A percentile compares a stretch with the other conserved stretches of the same genome.
Evolutionary conservation across 2,113 vertebrate genomes (phyloP).

Genomic region (Macrotis lagotis): DNA sequence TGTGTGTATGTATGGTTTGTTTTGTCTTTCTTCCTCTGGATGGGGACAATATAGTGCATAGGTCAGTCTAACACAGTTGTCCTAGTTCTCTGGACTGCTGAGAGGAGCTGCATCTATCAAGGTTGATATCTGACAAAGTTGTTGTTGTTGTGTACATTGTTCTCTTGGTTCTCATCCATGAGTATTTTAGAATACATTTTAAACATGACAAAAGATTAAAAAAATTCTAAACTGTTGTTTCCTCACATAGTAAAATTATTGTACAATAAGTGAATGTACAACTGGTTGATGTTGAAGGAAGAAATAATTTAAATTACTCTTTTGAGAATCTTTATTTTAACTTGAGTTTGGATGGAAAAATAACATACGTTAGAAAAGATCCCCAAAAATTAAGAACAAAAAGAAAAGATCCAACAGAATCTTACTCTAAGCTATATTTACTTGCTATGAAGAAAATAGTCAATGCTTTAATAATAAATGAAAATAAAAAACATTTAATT

Average conservation of each 20-base stretch:
- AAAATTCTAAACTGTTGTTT: not conserved
- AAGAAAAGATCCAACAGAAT: not conserved
- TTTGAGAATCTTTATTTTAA: not conserved
- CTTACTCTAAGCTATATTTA: not conserved
- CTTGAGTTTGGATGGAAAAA: not conserved
- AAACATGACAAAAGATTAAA: not conserved
- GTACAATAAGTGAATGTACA: not conserved
- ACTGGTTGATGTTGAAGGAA: not conserved
- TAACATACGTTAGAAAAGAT: not conserved
- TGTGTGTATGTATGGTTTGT: no score
- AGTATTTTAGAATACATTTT: not conserved
- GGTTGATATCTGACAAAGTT: no score
- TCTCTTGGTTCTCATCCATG: not conserved
- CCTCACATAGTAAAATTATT: not conserved
- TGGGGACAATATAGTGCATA: no score
- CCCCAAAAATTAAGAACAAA: no score
- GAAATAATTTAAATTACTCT: not conserved
- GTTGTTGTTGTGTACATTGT: no score
- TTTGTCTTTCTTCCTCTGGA: no score
- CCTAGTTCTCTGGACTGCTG: no score
- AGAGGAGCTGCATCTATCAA: no score
- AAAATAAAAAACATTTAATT: not conserved
- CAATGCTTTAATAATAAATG: not conserved
- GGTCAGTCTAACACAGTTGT: no score
- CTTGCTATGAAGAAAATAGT: not conserved